Percentiles rank a stretch among this genome's conserved stretches.
phyloP scores from a whole-genome alignment of 2,113 vertebrate species.

The Picathartes gymnocephalus region DNA sequence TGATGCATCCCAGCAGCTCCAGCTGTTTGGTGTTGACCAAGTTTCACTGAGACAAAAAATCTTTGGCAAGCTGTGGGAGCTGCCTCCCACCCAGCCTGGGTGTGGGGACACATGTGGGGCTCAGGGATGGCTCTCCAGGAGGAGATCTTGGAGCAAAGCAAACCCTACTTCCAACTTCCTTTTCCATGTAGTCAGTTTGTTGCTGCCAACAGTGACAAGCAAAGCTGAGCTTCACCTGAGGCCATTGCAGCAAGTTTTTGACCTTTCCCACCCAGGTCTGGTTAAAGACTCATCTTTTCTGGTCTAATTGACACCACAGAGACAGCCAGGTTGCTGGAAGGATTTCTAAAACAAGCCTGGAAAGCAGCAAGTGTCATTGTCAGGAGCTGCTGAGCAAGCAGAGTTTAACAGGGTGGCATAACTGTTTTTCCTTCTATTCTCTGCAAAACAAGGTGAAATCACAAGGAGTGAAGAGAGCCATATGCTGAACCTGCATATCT shows the following conservation, averaged over 20 bases:
- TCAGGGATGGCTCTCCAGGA: background rate
- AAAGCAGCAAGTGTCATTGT: background rate
- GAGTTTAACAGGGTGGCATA: background rate
- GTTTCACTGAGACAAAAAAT: background rate
- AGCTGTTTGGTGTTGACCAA: background rate
- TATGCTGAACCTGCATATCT: slow-evolving; percentile 58
- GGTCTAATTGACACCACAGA: background rate
- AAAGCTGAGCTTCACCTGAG: background rate
- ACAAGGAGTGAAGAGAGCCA: background rate
- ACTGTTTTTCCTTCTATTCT: background rate
- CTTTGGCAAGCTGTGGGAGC: background rate
- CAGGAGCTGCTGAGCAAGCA: background rate
- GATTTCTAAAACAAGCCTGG: background rate
- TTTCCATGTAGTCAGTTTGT: background rate
- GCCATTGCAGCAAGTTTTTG: background rate
- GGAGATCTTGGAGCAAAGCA: background rate
- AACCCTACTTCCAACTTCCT: background rate
- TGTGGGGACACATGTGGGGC: rapidly evolving
- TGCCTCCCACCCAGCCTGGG: background rate
- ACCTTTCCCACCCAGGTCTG: background rate
- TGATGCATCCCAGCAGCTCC: background rate
- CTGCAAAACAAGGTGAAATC: background rate
- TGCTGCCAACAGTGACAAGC: background rate
- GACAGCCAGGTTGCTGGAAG: background rate
- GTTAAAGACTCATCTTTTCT: background rate